Percentiles rank a stretch among this genome's conserved stretches.
These are phyloP conservation scores for Virgularia gustaviana DNA, from an alignment of 92 coral and sea anemone species.

Conservation along the genomic window DNA sequence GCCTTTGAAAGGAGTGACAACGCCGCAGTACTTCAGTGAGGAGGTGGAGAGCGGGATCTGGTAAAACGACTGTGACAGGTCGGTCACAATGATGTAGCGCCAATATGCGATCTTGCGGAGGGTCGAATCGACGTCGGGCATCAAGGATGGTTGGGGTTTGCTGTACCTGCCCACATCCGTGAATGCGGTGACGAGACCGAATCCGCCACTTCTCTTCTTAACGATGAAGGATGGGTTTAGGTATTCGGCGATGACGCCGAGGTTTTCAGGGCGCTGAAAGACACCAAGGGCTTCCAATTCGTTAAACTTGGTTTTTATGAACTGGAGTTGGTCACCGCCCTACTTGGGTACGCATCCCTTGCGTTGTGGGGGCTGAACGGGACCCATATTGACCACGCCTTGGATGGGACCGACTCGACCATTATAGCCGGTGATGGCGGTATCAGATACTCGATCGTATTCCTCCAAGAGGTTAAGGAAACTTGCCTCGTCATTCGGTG, in stretches of 20 bases:
- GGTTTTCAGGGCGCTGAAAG: constrained; percentile 37
- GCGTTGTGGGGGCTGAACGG: constrained; percentile 50
- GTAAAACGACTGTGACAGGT: constrained; percentile 41
- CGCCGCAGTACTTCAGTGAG: constrained; percentile 48
- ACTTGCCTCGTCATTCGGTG: background rate
- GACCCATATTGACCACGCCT: constrained; percentile 52
- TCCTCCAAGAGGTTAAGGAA: constrained; percentile 18
- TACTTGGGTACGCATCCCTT: constrained; percentile 57
- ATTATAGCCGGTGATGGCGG: constrained; percentile 22
- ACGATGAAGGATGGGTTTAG: constrained; percentile 43
- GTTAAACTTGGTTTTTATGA: constrained; percentile 28
- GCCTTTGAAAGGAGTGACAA: constrained; percentile 55
- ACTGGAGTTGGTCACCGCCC: constrained; percentile 23
- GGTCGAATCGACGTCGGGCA: constrained; percentile 52
- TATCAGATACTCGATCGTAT: constrained; percentile 41
- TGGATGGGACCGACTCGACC: constrained; percentile 44
- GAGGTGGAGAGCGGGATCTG: constrained; percentile 41
- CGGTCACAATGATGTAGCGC: constrained; percentile 39
- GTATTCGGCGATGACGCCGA: constrained; percentile 24
- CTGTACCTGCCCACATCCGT: constrained; percentile 49
- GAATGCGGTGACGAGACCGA: constrained; percentile 46
- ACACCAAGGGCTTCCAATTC: constrained; percentile 23
- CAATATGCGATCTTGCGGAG: constrained; percentile 49
- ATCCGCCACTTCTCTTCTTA: constrained; percentile 35
- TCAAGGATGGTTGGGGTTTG: no score